A percentile compares a stretch with the other conserved stretches of the same genome.
phyloP scores from a whole-genome alignment of 2,797 vertebrate genomes.

The Argentina silus region DNA sequence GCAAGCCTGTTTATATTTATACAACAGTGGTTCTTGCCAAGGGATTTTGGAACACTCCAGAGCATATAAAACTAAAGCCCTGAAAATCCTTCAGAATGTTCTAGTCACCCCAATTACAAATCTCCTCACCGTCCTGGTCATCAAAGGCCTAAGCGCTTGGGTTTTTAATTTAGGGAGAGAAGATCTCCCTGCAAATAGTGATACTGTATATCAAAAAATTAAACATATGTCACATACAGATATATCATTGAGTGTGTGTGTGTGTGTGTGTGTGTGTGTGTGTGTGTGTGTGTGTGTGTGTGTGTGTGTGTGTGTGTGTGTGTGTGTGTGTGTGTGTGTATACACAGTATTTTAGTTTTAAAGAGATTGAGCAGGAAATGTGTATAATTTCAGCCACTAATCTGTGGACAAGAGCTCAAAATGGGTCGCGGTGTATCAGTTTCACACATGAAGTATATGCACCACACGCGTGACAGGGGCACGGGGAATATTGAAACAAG shows the following conservation, averaged over 20 bases:
- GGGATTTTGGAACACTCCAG: slow-evolving; percentile 51
- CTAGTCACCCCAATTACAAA: slow-evolving; percentile 61
- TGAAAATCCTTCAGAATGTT: slow-evolving; percentile 56
- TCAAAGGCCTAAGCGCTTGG: slow-evolving; percentile 45
- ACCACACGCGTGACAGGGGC: too few relatives aligned
- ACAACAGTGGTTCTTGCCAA: slow-evolving; percentile 46
- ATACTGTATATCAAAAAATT: slow-evolving; percentile 4
- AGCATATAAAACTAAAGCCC: slow-evolving; percentile 54
- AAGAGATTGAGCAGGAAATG: too few relatives aligned
- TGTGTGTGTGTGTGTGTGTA: too few relatives aligned
- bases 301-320: too few relatives aligned
- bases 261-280: neutral
- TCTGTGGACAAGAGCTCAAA: too few relatives aligned
- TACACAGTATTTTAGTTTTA: too few relatives aligned
- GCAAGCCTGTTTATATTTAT: slow-evolving; percentile 54
- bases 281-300: too few relatives aligned
- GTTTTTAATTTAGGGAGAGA: slow-evolving; percentile 39
- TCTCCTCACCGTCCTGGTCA: slow-evolving; percentile 53
- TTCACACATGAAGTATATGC: too few relatives aligned
- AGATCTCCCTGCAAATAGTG: slow-evolving; percentile 18
- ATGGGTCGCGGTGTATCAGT: too few relatives aligned
- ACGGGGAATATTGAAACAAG: too few relatives aligned
- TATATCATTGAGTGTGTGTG: slow-evolving; percentile 12
- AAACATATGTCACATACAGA: neutral
- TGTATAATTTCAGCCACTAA: too few relatives aligned